Evolutionary conservation across 2,113 vertebrate species (phyloP).

Genomic region (Girardinichthys multiradiatus): DNA sequence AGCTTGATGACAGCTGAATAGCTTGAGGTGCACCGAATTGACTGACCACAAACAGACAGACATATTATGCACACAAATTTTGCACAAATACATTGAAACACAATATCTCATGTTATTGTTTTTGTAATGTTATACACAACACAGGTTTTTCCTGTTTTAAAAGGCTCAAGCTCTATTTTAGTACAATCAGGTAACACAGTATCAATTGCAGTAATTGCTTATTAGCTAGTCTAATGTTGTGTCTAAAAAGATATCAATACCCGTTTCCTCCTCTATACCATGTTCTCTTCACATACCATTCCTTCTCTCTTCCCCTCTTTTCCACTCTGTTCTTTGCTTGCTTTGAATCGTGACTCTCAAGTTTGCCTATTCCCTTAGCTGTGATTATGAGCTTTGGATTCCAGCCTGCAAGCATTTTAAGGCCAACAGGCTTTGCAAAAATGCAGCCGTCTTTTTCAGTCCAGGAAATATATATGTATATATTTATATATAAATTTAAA

Average conservation of each 20-base stretch:
- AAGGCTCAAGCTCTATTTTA: conserved; percentile 21
- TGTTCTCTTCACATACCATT: conserved; percentile 36
- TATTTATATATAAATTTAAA: conserved; percentile 34
- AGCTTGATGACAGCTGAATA: conserved; percentile 77
- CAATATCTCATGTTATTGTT: conserved; percentile 8
- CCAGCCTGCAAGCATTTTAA: conserved; percentile 68
- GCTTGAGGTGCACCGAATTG: conserved; percentile 74
- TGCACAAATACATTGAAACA: conserved; percentile 10
- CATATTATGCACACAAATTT: conserved; percentile 16
- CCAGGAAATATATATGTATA: conserved; percentile 46
- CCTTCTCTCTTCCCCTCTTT: conserved; percentile 9
- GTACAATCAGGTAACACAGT: conserved; percentile 34
- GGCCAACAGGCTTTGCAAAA: conserved; percentile 55
- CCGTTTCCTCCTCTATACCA: conserved; percentile 12
- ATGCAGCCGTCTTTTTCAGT: conserved; percentile 52
- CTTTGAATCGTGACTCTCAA: conserved; percentile 64
- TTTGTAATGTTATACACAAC: background rate
- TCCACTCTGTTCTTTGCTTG: conserved; percentile 24
- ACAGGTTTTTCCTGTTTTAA: background rate
- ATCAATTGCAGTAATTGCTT: conserved; percentile 18
- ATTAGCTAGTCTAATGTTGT: conserved; percentile 18
- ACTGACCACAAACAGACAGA: conserved; percentile 57
- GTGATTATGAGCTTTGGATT: conserved; percentile 74
- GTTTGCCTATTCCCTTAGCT: conserved; percentile 64
- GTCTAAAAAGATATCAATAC: conserved; percentile 15